A percentile compares a stretch with the other conserved stretches of the same genome.
Conservation (phyloP, 2,113 vertebrate species). For the Lonchura striata region DNA sequence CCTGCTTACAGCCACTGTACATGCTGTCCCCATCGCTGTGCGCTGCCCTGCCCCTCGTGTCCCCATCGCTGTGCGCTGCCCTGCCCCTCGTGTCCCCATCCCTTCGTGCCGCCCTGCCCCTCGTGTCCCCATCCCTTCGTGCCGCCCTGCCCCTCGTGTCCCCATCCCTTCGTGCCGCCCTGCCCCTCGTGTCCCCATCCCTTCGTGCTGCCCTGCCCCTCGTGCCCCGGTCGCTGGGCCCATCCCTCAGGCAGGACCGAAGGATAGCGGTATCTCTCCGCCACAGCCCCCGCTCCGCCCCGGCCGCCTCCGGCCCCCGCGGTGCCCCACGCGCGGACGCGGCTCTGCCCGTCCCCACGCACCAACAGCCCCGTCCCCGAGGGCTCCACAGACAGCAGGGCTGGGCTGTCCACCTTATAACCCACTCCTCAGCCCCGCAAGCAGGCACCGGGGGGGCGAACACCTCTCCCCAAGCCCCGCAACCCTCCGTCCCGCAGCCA, state of each 20-base stretch:
- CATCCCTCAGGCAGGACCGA: neutral
- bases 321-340: neutral
- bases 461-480: neutral
- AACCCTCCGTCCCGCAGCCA: neutral
- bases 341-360: neutral
- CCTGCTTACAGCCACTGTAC: too few relatives aligned
- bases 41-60: neutral
- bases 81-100: neutral
- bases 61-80: fast-evolving
- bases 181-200: neutral
- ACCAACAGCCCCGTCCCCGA: neutral
- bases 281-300: neutral
- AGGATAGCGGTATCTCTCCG: neutral
- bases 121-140: too few relatives aligned
- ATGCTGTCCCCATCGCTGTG: fast-evolving
- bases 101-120: too few relatives aligned
- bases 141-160: neutral
- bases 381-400: neutral
- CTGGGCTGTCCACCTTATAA: neutral
- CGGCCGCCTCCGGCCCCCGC: neutral
- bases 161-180: fast-evolving
- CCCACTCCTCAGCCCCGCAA: neutral
- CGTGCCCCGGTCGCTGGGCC: neutral
- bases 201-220: too few relatives aligned
- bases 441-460: neutral